Evolutionary conservation across 2,113 vertebrate genomes (phyloP).

Genomic region (Platichthys flesus): DNA sequence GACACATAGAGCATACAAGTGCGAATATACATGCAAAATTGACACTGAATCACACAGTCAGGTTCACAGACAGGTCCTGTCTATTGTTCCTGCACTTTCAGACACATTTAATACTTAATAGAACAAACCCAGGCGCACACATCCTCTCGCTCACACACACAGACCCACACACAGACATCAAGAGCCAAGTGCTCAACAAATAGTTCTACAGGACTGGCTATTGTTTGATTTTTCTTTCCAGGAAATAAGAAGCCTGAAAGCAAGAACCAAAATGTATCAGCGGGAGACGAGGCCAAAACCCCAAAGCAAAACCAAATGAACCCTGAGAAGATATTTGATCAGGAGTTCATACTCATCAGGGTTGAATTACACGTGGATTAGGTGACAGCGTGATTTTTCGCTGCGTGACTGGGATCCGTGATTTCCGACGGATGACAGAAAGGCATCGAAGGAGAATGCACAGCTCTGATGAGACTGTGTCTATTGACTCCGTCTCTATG

Average conservation of each 20-base stretch:
- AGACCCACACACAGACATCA: neutral
- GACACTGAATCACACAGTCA: conserved; percentile 2
- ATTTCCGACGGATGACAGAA: conserved; percentile 37
- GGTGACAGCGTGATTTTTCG: conserved; percentile 28
- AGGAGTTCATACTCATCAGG: conserved; percentile 40
- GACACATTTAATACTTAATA: conserved; percentile 34
- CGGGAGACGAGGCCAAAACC: conserved; percentile 40
- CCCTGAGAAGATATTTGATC: conserved; percentile 36
- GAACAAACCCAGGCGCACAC: neutral
- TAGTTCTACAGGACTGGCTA: conserved; percentile 43
- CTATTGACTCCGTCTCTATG: conserved; percentile 8
- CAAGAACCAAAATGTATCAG: conserved; percentile 43
- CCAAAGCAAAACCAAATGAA: conserved; percentile 55
- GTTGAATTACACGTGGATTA: conserved; percentile 41
- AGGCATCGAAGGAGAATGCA: conserved; percentile 22
- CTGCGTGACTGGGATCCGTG: conserved; percentile 7
- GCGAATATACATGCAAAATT: conserved; percentile 9
- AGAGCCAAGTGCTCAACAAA: conserved; percentile 50
- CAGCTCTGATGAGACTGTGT: conserved; percentile 3
- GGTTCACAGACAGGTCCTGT: conserved; percentile 23
- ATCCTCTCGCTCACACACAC: conserved; percentile 1
- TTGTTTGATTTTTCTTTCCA: conserved; percentile 27
- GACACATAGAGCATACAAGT: conserved; percentile 5
- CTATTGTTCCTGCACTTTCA: conserved; percentile 22
- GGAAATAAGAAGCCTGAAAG: conserved; percentile 46